A percentile compares a stretch with the other conserved stretches of the same genome.
Conservation (phyloP, 2,888 invertebrate species). For the Clivina fossor region DNA sequence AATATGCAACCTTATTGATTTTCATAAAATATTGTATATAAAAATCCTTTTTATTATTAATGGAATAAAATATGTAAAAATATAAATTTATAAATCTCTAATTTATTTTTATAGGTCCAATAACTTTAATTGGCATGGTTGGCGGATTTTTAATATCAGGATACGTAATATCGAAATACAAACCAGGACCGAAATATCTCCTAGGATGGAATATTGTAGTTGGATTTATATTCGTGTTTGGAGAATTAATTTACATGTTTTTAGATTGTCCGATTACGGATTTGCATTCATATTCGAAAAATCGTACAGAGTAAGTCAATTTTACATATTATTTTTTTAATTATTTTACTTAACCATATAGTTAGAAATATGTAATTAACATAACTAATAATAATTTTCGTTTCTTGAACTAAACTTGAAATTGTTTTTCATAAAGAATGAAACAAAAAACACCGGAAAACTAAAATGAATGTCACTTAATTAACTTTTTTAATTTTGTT, state of each 20-base stretch:
- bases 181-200: conserved; percentile 60
- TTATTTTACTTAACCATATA: not conserved
- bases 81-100: too few species aligned
- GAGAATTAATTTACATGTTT: conserved; percentile 59
- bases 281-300: conserved; percentile 42
- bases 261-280: conserved; percentile 56
- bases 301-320: conserved; percentile 33
- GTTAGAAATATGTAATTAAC: conserved; percentile 6
- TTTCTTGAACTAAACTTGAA: not conserved
- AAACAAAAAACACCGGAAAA: too few species aligned
- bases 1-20: not conserved
- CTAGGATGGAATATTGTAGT: conserved; percentile 65
- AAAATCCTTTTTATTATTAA: too few species aligned
- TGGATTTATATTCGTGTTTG: conserved; percentile 57
- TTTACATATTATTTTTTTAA: conserved; percentile 19
- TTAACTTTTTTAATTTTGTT: too few species aligned
- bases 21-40: too few species aligned
- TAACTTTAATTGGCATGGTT: conserved; percentile 62
- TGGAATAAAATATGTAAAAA: too few species aligned
- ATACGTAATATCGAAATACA: conserved; percentile 61
- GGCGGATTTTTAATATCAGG: conserved; percentile 63
- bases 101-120: conserved; percentile 53
- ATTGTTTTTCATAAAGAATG: not conserved
- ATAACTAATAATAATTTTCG: not conserved
- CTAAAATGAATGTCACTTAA: too few species aligned